Evolutionary conservation across 2,113 vertebrate genomes (phyloP).

Genomic region (Plectropomus leopardus): DNA sequence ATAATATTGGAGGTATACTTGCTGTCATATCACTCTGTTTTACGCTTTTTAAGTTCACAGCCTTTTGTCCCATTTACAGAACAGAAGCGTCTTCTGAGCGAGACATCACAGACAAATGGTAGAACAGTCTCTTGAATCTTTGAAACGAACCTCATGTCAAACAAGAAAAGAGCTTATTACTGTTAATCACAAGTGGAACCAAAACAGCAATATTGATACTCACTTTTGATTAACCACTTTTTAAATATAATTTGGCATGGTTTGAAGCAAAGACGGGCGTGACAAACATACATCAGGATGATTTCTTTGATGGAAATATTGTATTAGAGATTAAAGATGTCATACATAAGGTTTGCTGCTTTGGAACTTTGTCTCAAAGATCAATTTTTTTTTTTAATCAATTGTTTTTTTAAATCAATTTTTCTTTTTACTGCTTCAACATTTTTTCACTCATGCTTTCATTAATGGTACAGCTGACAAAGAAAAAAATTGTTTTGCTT

Average conservation of each 20-base stretch:
- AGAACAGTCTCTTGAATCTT: slow-evolving; percentile 20
- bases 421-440: background rate
- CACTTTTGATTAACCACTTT: slow-evolving; percentile 53
- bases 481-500: slow-evolving; percentile 17
- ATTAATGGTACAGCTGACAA: slow-evolving; percentile 19
- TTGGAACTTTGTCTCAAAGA: slow-evolving; percentile 7
- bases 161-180: slow-evolving; percentile 17
- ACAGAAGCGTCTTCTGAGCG: slow-evolving; percentile 8
- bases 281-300: slow-evolving; percentile 29
- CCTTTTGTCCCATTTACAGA: slow-evolving; percentile 1
- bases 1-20: background rate
- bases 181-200: slow-evolving; percentile 26
- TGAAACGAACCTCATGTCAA: slow-evolving; percentile 30
- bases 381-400: slow-evolving; percentile 1
- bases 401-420: slow-evolving; percentile 7
- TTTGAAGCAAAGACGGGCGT: slow-evolving; percentile 38
- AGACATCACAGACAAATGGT: slow-evolving; percentile 42
- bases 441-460: slow-evolving; percentile 5
- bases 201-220: slow-evolving; percentile 29
- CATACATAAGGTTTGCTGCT: background rate
- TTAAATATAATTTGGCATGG: slow-evolving; percentile 28
- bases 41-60: slow-evolving; percentile 10
- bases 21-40: slow-evolving; percentile 6
- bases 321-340: slow-evolving; percentile 39
- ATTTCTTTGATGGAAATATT: slow-evolving; percentile 50